Base-by-base conservation (phyloP, 2,888 invertebrate species). In the Catocala fraxini region DNA sequence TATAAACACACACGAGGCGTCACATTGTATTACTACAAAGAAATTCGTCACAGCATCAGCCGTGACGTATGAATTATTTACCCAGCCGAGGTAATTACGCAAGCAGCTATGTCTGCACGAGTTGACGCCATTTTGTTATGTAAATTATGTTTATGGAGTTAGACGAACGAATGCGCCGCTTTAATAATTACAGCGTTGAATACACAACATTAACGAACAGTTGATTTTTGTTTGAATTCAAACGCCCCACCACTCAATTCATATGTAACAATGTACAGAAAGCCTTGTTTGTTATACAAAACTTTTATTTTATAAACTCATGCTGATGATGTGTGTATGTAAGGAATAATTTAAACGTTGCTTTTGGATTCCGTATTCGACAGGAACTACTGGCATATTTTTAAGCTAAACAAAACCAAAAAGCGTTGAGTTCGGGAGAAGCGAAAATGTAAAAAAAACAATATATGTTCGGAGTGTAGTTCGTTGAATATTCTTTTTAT, bases 111-210 rank as follows among this genome's bases (percentile, higher is more conserved):
- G 54, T 47, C 49, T 63, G 39, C 52, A 64, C 59, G 63, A 67
- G 33, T 61, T 54, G 45, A 51, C 61, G 46, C 52, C 51, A 63
- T 65, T 60, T 70, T 55, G 54, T 51, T 62, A 63, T 59, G 63
- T 66, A 74, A 65, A 76, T 61, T 45, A 58, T 45, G 56, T 63
- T 48, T 51, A 63, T 62, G 59, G 65, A 55, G 56, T 68, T 58
- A 67, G n/a, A 60, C 15, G 59, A 62, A 59, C 49, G 59, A 67
- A 12, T 67, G 54, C 48, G 64, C 47, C 9, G 35, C n/a, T 64
- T 39, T 49, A 59, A 65, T 62, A 67, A 68, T 63, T 35, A 65
- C 56, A 45, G 11, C n/a, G 13, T 51, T 62, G 53, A 63, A 42
- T 59, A 60, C 48, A 51, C 45, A 51, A 61, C 15, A 60, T 64